Evolutionary conservation across 2,113 vertebrate genomes (phyloP), one percentile per base, ranked within the genome.

Genomic region (Rhynchopsitta pachyrhyncha): DNA sequence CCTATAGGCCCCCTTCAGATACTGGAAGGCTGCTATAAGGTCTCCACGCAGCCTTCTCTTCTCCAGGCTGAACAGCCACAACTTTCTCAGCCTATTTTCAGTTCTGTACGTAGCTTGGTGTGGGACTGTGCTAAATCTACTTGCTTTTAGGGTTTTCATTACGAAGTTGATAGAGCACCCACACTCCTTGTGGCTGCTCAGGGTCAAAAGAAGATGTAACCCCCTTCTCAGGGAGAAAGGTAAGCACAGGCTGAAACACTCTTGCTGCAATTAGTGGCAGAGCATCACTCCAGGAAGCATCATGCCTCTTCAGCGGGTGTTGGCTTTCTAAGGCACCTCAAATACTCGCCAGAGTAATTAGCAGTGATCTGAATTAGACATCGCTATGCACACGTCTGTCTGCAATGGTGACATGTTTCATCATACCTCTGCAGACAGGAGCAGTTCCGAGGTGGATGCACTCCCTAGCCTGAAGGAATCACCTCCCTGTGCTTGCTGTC

Each of bases 291-390:
- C 47, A 41, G 88, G 71, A 84, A 66, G 55, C 28, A 75, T 68
- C 39, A 12, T 1, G 8, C 33, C 57, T 92, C 49, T 47, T 37
- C 53, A 69, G 55, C 0, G 7, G 94, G 88, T 88, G 90, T 93
- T 92, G 94, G 68, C 86, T 75, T 86, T 94, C 75, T 44, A 77
- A 92, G 62, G 78, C 71, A 88, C 80, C 67, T 85, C 62, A 93
- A 86, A 33, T 17, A 55, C 49, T 63, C 50, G 68, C 80, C 84
- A 80, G 90, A 57, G 87, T 92, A 79, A 95, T 96, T 94, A 95
- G 77, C 4, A 82, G 59, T 35, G 92, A 95, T 92, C 93, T 81
- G 62, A 92, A 91, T 96, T 90, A 97, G 91, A 95, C 84, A 94
- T 96, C 22, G 0, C 82, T 76, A 27, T 37, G 44, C 90, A 66